Conservation (phyloP, 2,113 vertebrate species). For the Labeo rohita region DNA sequence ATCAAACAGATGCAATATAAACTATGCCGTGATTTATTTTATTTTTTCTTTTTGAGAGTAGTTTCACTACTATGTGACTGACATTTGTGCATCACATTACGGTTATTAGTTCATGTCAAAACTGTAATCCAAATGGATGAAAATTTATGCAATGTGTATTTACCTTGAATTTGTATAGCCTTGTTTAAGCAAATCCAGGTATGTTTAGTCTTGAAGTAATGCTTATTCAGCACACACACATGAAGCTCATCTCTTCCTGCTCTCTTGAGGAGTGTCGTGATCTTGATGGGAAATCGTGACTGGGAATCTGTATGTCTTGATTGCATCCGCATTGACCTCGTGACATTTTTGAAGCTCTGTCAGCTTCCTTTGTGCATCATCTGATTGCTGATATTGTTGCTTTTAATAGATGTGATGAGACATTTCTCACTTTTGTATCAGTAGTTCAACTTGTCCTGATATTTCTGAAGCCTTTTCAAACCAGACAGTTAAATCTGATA, state of each 20-base stretch:
- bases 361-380: slow-evolving; percentile 17
- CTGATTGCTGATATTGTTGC: slow-evolving; percentile 36
- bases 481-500: background rate
- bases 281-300: slow-evolving; percentile 27
- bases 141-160: background rate
- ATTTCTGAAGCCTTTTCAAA: background rate
- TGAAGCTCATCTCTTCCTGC: background rate
- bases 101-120: background rate
- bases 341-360: slow-evolving; percentile 5
- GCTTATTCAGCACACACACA: background rate
- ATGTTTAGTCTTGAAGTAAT: background rate
- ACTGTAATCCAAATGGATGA: background rate
- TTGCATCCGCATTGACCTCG: slow-evolving; percentile 34
- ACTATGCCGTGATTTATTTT: no score
- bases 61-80: no score
- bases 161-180: background rate
- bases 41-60: background rate
- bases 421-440: background rate
- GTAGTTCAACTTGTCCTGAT: slow-evolving; percentile 34
- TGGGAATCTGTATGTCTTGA: slow-evolving; percentile 21
- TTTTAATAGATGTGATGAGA: slow-evolving; percentile 22
- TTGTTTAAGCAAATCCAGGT: background rate
- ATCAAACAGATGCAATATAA: no score
- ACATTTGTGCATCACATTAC: background rate
- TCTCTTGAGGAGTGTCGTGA: background rate